Evolutionary conservation across 2,113 vertebrate genomes (phyloP), one percentile per base, ranked within the genome.

Genomic region (Callospermophilus lateralis): DNA sequence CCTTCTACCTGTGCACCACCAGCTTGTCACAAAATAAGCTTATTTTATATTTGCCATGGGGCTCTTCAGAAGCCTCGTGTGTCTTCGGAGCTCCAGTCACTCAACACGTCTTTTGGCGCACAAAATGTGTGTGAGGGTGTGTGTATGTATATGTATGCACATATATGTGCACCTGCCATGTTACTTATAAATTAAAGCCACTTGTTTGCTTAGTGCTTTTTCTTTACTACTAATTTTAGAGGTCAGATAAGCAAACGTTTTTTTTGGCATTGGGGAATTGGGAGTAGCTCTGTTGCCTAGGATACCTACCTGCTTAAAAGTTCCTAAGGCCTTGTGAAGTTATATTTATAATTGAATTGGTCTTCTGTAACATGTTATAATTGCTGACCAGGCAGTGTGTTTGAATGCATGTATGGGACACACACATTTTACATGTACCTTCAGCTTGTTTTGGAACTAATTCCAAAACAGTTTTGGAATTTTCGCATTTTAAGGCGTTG

Each of bases 371-470:
- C 16, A 20, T 15, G 32, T 81, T 78, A 48, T 4, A 42, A 19
- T 51, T 73, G 67, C 45, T 48, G 63, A 37, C 61, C 70, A 53
- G 28, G 11, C 74, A 6, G 16, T 37, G 55, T 45, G 20, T 76
- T 63, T 65, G 63, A 84, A 32, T 73, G 87, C 58, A 0, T 34
- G 4, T 3, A 19, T 28, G 8, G 0, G 0, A 61, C 76, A 9
- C 45, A 22, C 4, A 37, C 11, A 34, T 3, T 51, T 51, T 51
- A 67, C 12, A 0, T 5, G 10, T 45, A 37, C 22, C 6, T 77
- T 80, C 20, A n/a, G 20, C 94, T 92, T 51, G 55, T 68, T 90
- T 72, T 90, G 39, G 67, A 90, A 76, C 51, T 70, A 74, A 30
- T 30, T 39, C n/a, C 65, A 67, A 51, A 15, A 32, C 30, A 30